These are phyloP conservation scores for Trichomalopsis sarcophagae DNA, from an alignment of 1,140 invertebrate genomes.

Conservation along the genomic window DNA sequence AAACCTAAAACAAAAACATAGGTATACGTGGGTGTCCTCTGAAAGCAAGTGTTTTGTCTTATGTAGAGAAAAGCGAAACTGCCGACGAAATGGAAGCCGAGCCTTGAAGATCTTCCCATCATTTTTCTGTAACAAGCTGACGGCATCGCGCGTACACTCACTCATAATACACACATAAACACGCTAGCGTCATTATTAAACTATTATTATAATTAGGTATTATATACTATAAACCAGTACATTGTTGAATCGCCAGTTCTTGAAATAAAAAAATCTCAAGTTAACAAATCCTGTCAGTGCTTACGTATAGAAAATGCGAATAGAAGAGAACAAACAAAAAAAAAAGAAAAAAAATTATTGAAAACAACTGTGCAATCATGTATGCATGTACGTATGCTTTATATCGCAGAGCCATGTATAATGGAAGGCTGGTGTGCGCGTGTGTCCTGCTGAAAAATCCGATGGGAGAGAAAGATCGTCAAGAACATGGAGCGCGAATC, in stretches of 20 bases:
- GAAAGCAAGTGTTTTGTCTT: constrained; percentile 15
- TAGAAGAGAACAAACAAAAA: neutral
- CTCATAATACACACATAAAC: neutral
- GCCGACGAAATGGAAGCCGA: constrained; percentile 25
- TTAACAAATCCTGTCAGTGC: constrained; percentile 39
- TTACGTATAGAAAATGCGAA: constrained; percentile 25
- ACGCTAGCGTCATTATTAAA: neutral
- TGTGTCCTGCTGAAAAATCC: constrained; percentile 36
- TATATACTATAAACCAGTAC: neutral
- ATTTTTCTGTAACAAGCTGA: constrained; percentile 8
- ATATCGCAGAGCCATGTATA: constrained; percentile 16
- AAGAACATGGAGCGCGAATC: neutral
- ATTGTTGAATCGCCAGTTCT: constrained; percentile 26
- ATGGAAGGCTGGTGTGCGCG: constrained; percentile 5
- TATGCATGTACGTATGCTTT: constrained; percentile 29
- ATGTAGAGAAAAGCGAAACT: constrained; percentile 14
- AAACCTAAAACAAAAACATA: neutral
- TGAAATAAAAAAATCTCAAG: neutral
- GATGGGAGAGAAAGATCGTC: constrained; percentile 21
- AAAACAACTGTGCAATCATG: constrained; percentile 21
- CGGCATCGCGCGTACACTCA: constrained; percentile 21
- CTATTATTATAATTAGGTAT: neutral
- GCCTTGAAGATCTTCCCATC: constrained; percentile 34
- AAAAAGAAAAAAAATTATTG: constrained; percentile 8
- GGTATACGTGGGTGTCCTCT: constrained; percentile 17